phyloP scores from a whole-genome alignment of 2,113 vertebrate genomes.

The Pelusios castaneus region DNA sequence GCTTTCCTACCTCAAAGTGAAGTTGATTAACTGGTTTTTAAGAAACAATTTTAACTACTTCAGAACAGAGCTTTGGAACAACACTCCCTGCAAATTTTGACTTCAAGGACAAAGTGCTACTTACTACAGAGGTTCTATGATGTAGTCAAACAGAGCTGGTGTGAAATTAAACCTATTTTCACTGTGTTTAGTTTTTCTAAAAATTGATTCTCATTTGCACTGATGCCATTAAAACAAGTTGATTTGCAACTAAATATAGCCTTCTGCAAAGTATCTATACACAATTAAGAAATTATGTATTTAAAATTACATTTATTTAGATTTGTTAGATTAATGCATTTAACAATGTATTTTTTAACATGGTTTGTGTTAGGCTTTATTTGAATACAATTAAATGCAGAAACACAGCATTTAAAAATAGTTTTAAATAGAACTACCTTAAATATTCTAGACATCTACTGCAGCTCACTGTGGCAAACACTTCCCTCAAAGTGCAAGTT shows the following conservation, averaged over 20 bases:
- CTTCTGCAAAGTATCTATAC: too few relatives aligned
- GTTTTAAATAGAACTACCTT: not conserved
- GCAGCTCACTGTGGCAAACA: not conserved
- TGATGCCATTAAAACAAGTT: too few relatives aligned
- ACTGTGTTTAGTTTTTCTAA: not conserved
- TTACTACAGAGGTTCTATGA: not conserved
- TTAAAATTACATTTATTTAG: too few relatives aligned
- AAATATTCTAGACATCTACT: not conserved
- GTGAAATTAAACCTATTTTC: not conserved
- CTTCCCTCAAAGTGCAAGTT: not conserved
- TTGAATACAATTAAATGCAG: not conserved
- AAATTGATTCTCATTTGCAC: too few relatives aligned
- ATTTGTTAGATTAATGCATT: not conserved
- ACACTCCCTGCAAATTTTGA: not conserved
- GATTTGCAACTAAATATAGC: too few relatives aligned
- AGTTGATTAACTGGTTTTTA: not conserved
- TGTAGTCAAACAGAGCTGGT: not conserved
- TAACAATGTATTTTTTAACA: not conserved
- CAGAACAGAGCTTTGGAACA: not conserved
- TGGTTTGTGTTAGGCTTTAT: not conserved
- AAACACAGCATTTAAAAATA: not conserved
- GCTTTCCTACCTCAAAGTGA: not conserved
- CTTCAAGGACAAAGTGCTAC: not conserved
- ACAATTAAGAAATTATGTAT: too few relatives aligned
- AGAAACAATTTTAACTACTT: not conserved